These are phyloP conservation scores for Microcaecilia unicolor DNA, from an alignment of 2,797 vertebrate species.

Conservation along the genomic window DNA sequence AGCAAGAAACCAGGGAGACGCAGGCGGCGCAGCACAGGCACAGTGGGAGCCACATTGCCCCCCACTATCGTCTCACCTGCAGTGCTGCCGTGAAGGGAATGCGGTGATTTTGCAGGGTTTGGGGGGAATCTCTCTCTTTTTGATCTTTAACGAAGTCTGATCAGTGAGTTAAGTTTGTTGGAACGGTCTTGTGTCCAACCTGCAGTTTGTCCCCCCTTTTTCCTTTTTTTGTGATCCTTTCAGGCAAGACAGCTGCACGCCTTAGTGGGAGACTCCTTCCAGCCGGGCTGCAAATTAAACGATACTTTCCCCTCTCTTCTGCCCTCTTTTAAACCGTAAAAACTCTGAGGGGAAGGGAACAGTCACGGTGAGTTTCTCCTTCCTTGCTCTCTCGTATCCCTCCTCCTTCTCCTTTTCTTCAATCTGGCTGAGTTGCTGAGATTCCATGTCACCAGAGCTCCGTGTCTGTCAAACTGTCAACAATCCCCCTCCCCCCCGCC, in stretches of 20 bases:
- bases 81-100: too few species aligned
- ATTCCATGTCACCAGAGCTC: slow-evolving; percentile 62
- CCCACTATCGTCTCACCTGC: too few species aligned
- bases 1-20: slow-evolving; percentile 34
- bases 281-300: slow-evolving; percentile 2
- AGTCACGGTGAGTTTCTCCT: slow-evolving; percentile 57
- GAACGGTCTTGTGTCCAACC: too few species aligned
- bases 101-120: slow-evolving; percentile 15
- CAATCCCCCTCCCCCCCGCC: too few species aligned
- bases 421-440: slow-evolving; percentile 43
- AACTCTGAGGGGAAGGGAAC: slow-evolving; percentile 48
- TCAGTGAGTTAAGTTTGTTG: too few species aligned
- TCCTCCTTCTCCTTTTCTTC: slow-evolving; percentile 19
- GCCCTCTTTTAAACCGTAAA: slow-evolving; percentile 20
- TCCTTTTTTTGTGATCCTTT: too few species aligned
- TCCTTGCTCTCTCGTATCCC: slow-evolving; percentile 35
- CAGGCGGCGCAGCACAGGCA: slow-evolving; percentile 38
- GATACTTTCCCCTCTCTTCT: not conserved
- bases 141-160: too few species aligned
- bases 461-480: slow-evolving; percentile 71
- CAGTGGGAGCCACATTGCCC: slow-evolving; percentile 46
- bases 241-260: too few species aligned
- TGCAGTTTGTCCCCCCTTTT: too few species aligned
- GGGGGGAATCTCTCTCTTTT: slow-evolving; percentile 5
- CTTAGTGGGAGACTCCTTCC: slow-evolving; percentile 10